Evolutionary conservation across 2,888 invertebrate genomes (phyloP), one percentile per base, ranked within the genome.

Genomic region (Lymantria monacha): DNA sequence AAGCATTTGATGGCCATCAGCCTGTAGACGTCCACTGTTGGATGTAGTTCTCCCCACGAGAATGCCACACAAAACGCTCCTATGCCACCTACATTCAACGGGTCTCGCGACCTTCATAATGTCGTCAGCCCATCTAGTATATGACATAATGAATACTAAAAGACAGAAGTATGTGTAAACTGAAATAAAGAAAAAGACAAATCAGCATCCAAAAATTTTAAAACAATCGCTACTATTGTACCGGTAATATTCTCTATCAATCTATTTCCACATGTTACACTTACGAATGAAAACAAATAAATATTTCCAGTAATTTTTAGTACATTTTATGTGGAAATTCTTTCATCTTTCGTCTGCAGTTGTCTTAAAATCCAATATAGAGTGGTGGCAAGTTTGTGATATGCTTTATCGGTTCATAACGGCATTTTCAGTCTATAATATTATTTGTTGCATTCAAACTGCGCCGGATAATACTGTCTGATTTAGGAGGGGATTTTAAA

Each of bases 401-500:
- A 57, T 48, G 62, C 72, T 72, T 71, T 72, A 72, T 68, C 66
- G 66, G 66, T 70, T 69, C 68, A 72, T 69, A 72, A 73, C 65
- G 61, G 67, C 59, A 63, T 69, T 70, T 63, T 63, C 64, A 62
- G 70, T 47, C 49, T 59, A 73, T 73, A 71, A 70, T 76, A 76
- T 79, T 70, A 76, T 79, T 79, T 77, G 80, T 74, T 75, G 79
- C 73, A 70, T 74, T 74, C 70, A 71, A 77, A 80, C 69, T 70
- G 66, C 57, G 52, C 67, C 49, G 58, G 72, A 79, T 79, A 74
- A 76, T 77, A 76, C 72, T 70, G 66, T 68, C 61, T 48, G 48
- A 43, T 36, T 46, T 55, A 14, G 37, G 30, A 43, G 14, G 14
- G 36, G 38, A 15, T 36, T 9, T 42, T 13, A 13, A 30, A 37